Evolutionary conservation across 2,888 invertebrate species (phyloP).

Genomic region (Lypha dubia): DNA sequence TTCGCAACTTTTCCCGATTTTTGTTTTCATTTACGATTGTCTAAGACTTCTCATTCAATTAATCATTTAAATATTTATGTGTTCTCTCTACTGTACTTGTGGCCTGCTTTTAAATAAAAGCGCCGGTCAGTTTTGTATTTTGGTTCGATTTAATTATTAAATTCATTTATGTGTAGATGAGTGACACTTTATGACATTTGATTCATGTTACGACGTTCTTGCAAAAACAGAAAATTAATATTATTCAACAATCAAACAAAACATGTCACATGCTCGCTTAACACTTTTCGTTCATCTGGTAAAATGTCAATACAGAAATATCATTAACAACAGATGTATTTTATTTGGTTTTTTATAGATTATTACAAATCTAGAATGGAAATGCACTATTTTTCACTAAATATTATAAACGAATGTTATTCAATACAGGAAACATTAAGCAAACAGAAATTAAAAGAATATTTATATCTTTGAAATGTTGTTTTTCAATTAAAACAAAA

Average conservation of each 20-base stretch:
- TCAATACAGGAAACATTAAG: slow-evolving; percentile 46
- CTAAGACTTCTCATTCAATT: slow-evolving; percentile 1
- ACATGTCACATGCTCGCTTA: slow-evolving; percentile 7
- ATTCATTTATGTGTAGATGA: slow-evolving; percentile 40
- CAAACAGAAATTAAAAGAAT: not conserved
- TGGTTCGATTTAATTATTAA: slow-evolving; percentile 46
- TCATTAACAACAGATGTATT: too few species aligned
- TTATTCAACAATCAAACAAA: slow-evolving; percentile 30
- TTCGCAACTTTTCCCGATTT: too few species aligned
- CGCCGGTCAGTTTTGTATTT: slow-evolving; percentile 14
- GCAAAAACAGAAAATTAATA: slow-evolving; percentile 41
- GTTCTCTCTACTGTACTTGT: not conserved
- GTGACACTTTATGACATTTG: slow-evolving; percentile 53
- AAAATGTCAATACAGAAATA: slow-evolving; percentile 43
- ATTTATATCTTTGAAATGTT: not conserved
- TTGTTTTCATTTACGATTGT: too few species aligned
- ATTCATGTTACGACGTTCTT: slow-evolving; percentile 29
- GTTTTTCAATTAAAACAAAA: not conserved
- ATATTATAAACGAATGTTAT: slow-evolving; percentile 29
- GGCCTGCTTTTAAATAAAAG: slow-evolving; percentile 22
- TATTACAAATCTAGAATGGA: too few species aligned
- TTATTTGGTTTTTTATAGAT: too few species aligned
- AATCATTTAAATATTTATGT: not conserved
- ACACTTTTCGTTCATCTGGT: slow-evolving; percentile 6
- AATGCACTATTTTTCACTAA: not conserved